Conservation (phyloP, 2,888 invertebrate species). For the Papilio elwesi region DNA sequence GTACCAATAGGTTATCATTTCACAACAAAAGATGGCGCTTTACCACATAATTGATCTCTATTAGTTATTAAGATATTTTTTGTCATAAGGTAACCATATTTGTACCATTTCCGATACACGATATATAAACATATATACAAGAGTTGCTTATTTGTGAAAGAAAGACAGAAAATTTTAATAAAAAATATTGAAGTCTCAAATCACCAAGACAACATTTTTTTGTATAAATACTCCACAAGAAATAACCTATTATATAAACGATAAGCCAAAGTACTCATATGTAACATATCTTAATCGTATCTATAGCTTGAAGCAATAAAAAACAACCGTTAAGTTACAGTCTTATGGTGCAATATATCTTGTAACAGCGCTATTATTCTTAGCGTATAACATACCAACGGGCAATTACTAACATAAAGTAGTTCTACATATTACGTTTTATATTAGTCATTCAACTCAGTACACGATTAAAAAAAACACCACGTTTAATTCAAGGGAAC, state of each 20-base stretch:
- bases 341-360: not conserved
- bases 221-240: not conserved
- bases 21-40: no score
- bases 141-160: no score
- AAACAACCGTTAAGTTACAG: not conserved
- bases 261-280: not conserved
- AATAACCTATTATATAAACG: not conserved
- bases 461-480: not conserved
- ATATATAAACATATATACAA: no score
- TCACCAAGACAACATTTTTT: no score
- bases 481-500: not conserved
- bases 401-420: not conserved
- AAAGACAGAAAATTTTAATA: no score
- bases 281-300: not conserved
- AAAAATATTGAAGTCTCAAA: no score
- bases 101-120: no score
- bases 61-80: no score
- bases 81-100: no score
- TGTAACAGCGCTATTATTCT: not conserved
- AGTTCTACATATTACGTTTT: not conserved
- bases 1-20: no score
- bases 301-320: not conserved
- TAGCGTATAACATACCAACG: not conserved
- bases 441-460: not conserved
- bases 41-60: no score